A percentile compares a stretch with the other conserved stretches of the same genome.
These are phyloP conservation scores for Haliclona indistincta DNA, from an alignment of 37 sponge, comb jelly and placozoan species.

Conservation along the genomic window DNA sequence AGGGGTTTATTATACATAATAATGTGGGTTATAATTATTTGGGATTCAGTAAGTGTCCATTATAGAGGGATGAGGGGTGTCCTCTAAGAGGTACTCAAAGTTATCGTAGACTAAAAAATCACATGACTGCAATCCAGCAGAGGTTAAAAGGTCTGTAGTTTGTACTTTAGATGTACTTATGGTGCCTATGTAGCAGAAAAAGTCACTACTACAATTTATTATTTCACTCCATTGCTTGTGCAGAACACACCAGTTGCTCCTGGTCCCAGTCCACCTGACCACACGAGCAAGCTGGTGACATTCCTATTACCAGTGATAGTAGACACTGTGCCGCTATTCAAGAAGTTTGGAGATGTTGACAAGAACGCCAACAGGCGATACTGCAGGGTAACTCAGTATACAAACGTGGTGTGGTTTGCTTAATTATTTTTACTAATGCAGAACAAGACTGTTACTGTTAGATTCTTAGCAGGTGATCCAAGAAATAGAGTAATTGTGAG, in stretches of 20 bases:
- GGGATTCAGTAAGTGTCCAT: too few species aligned
- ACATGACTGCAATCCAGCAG: too few species aligned
- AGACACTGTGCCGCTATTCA: slow-evolving; percentile 39
- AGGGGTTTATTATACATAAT: too few species aligned
- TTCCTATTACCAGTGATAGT: slow-evolving; percentile 33
- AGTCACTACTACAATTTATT: too few species aligned
- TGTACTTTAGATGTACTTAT: background rate
- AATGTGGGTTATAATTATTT: too few species aligned
- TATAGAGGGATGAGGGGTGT: too few species aligned
- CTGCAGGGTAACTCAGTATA: background rate
- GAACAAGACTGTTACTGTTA: slow-evolving; percentile 63
- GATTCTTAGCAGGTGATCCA: slow-evolving; percentile 85
- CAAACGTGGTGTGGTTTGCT: background rate
- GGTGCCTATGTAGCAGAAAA: too few species aligned
- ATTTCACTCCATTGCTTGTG: background rate
- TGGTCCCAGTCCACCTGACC: slow-evolving; percentile 47
- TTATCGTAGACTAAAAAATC: too few species aligned
- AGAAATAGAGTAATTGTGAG: too few species aligned
- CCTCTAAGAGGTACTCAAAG: too few species aligned
- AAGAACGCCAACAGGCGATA: slow-evolving; percentile 25
- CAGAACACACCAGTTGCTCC: slow-evolving; percentile 14
- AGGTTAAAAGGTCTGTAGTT: too few species aligned
- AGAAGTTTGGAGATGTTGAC: slow-evolving; percentile 33
- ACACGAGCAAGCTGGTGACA: slow-evolving; percentile 30
- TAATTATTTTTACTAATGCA: background rate